Conservation (phyloP, 2,113 vertebrate genomes). For the Pelecanoides urinatrix region DNA sequence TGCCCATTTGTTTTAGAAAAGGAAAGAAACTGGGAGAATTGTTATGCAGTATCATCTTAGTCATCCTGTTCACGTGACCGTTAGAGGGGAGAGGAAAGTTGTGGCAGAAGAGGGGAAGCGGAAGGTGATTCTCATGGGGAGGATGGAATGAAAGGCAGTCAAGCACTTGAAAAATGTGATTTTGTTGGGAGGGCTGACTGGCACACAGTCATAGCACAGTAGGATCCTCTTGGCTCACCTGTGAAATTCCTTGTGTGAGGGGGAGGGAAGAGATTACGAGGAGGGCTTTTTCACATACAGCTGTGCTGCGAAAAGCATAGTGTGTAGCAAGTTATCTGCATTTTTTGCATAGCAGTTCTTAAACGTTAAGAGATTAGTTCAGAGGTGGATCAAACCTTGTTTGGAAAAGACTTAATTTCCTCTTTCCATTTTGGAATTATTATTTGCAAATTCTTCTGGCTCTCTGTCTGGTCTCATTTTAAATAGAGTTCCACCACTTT, state of each 20-base stretch:
- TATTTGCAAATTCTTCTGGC: background rate
- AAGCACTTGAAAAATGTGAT: conserved; percentile 6
- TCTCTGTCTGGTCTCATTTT: background rate
- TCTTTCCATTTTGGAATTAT: background rate
- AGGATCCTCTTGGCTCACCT: conserved; percentile 36
- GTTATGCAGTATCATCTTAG: background rate
- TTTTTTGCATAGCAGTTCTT: background rate
- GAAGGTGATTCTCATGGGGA: background rate
- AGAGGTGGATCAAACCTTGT: background rate
- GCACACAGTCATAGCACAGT: background rate
- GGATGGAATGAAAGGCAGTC: conserved; percentile 6
- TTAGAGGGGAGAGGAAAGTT: background rate
- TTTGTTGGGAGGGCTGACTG: background rate
- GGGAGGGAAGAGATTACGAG: background rate
- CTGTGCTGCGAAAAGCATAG: background rate
- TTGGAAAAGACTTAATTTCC: background rate
- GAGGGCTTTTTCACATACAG: background rate
- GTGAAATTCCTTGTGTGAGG: background rate
- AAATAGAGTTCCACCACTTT: background rate
- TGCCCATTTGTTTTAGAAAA: background rate
- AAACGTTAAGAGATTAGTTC: background rate
- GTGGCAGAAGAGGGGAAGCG: background rate
- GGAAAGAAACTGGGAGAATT: background rate
- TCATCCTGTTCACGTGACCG: background rate
- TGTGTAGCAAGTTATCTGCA: background rate